A percentile compares a stretch with the other conserved stretches of the same genome.
phyloP scores from a whole-genome alignment of 2,888 invertebrate species.

The Rhagium mordax region DNA sequence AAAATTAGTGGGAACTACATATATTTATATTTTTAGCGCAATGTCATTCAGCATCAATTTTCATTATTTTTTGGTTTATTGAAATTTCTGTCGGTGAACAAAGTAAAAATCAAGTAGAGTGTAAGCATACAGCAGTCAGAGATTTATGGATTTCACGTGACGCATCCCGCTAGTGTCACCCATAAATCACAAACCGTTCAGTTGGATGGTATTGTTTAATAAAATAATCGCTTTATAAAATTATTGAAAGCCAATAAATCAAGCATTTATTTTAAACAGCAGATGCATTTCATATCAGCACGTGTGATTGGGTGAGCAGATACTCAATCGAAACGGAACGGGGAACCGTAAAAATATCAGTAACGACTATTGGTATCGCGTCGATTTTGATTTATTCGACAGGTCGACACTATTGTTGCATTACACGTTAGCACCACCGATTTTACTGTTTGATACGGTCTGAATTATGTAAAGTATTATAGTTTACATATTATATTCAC shows the following conservation, averaged over 20 bases:
- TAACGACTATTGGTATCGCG: conserved; percentile 63
- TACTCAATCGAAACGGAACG: conserved; percentile 66
- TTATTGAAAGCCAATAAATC: conserved; percentile 67
- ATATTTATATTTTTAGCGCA: no score
- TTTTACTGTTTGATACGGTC: conserved; percentile 45
- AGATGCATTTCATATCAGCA: conserved; percentile 68
- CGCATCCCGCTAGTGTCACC: conserved; percentile 47
- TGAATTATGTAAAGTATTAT: conserved; percentile 51
- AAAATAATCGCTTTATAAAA: conserved; percentile 67
- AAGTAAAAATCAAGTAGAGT: conserved; percentile 31
- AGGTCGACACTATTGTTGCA: conserved; percentile 65
- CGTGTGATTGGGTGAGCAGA: conserved; percentile 67
- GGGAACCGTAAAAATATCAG: conserved; percentile 66
- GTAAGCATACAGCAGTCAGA: conserved; percentile 36
- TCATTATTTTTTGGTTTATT: no score
- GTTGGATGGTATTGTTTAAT: conserved; percentile 63
- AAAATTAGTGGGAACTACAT: no score
- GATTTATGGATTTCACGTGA: conserved; percentile 50
- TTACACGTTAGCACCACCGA: conserved; percentile 56
- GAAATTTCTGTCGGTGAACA: conserved; percentile 3
- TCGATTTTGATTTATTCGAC: conserved; percentile 67
- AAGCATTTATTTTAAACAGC: conserved; percentile 66
- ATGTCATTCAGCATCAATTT: no score
- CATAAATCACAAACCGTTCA: conserved; percentile 58
- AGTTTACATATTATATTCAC: conserved; percentile 48